Evolutionary conservation across 1,140 invertebrate genomes (phyloP).

Genomic region (Drosophila nebulosa): DNA sequence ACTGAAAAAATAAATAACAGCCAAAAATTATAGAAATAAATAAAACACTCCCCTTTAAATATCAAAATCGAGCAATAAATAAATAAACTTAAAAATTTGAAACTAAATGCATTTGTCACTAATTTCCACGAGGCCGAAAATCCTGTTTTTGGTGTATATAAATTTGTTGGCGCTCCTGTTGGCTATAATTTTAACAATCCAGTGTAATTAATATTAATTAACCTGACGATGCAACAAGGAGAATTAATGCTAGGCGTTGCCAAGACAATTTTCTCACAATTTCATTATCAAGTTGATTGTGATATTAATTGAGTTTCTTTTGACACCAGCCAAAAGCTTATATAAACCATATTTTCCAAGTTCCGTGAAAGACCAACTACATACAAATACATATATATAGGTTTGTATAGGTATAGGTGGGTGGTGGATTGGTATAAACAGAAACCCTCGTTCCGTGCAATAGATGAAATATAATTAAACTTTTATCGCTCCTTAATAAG

Average conservation of each 20-base stretch:
- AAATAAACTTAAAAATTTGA: too few relatives aligned
- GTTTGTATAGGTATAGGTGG: not conserved
- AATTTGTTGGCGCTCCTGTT: not conserved
- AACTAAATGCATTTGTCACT: too few relatives aligned
- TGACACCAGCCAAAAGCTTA: too few relatives aligned
- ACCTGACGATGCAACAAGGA: too few relatives aligned
- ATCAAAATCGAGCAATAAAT: too few relatives aligned
- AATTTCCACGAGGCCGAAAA: not conserved
- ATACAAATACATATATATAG: not conserved
- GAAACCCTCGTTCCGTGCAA: not conserved
- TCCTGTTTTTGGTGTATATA: not conserved
- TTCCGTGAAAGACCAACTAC: not conserved
- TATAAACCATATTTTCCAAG: not conserved
- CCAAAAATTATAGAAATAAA: too few relatives aligned
- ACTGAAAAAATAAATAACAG: too few relatives aligned
- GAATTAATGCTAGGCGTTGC: not conserved
- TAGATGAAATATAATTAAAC: constrained; percentile 4
- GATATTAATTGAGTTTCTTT: constrained; percentile 5
- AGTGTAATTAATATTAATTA: not conserved
- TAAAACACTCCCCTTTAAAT: too few relatives aligned
- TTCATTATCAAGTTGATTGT: not conserved
- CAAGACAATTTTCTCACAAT: not conserved
- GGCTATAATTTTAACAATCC: not conserved
- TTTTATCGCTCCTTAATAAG: constrained; percentile 6
- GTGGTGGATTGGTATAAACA: not conserved